Conservation (phyloP, 2,797 vertebrate genomes). For the Alosa sapidissima region DNA sequence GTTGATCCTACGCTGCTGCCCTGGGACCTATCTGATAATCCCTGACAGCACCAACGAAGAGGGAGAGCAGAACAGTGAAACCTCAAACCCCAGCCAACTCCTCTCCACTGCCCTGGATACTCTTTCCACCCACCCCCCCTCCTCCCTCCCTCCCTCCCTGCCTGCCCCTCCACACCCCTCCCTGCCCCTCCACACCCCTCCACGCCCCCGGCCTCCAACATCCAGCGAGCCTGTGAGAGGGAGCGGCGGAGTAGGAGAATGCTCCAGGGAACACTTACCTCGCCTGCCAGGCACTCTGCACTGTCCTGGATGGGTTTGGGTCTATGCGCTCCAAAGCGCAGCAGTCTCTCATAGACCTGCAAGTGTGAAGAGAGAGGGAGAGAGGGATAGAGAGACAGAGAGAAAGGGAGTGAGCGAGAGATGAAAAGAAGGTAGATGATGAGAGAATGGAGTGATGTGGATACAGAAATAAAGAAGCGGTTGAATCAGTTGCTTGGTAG, state of each 20-base stretch:
- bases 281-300: slow-evolving; percentile 33
- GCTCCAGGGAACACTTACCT: slow-evolving; percentile 40
- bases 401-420: slow-evolving; percentile 34
- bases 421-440: neutral
- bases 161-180: neutral
- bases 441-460: neutral
- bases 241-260: neutral
- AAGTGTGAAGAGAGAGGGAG: slow-evolving; percentile 49
- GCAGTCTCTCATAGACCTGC: slow-evolving; percentile 45
- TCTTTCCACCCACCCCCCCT: neutral
- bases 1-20: neutral
- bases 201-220: neutral
- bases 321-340: slow-evolving; percentile 35
- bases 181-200: neutral
- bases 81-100: slow-evolving; percentile 10
- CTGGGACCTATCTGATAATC: slow-evolving; percentile 20
- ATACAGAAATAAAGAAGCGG: slow-evolving; percentile 4
- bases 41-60: slow-evolving; percentile 1
- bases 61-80: slow-evolving; percentile 20
- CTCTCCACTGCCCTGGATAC: slow-evolving; percentile 11
- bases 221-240: neutral
- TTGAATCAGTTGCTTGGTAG: neutral
- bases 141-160: no score
- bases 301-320: slow-evolving; percentile 41
- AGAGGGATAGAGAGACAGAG: neutral